A percentile compares a stretch with the other conserved stretches of the same genome.
phyloP scores from a whole-genome alignment of 2,797 vertebrate genomes.

The Clamator glandarius region DNA sequence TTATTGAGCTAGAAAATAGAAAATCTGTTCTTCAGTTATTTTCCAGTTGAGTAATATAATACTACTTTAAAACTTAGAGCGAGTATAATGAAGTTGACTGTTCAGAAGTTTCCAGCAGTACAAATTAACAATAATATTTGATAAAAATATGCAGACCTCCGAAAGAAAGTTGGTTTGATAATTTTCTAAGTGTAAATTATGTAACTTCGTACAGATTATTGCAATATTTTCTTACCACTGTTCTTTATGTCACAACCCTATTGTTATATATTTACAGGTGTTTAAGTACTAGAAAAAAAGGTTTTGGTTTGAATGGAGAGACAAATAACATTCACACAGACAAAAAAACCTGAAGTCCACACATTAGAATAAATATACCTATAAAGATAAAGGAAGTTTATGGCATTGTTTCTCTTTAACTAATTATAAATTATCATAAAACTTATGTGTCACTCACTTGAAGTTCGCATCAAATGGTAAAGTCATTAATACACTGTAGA shows the following conservation, averaged over 20 bases:
- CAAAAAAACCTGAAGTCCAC: not conserved
- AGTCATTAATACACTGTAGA: not conserved
- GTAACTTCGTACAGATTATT: not conserved
- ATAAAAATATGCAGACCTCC: conserved; percentile 1
- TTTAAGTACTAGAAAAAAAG: not conserved
- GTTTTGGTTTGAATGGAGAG: not conserved
- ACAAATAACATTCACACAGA: not conserved
- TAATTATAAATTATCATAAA: not conserved
- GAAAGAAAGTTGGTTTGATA: not conserved
- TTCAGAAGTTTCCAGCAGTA: conserved; percentile 14
- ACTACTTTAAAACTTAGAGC: conserved; percentile 17
- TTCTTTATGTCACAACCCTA: not conserved
- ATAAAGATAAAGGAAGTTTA: not conserved
- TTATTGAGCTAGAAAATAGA: conserved; percentile 77
- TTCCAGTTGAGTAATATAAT: conserved; percentile 65
- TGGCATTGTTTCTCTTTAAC: not conserved
- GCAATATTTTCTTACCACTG: not conserved
- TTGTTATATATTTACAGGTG: not conserved
- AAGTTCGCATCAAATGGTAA: not conserved
- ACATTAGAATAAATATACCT: not conserved
- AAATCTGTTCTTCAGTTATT: conserved; percentile 68
- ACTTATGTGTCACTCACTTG: rapidly evolving
- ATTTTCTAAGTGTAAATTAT: not conserved
- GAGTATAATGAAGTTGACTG: conserved; percentile 15
- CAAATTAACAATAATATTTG: not conserved